Evolutionary conservation across 2,113 vertebrate genomes (phyloP).

Genomic region (Pitta sordida): DNA sequence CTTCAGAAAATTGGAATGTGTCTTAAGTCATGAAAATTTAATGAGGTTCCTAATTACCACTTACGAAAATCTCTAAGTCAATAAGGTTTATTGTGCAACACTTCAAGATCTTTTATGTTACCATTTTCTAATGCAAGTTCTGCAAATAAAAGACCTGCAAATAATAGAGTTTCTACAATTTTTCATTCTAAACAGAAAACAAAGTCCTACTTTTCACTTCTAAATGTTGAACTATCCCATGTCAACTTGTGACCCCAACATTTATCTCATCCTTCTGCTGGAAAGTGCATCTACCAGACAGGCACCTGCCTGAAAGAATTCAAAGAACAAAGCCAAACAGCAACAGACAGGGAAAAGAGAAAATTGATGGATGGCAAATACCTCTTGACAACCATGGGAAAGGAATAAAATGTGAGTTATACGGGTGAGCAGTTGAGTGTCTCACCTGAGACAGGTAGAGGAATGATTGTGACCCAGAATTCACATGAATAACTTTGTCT

Average conservation of each 20-base stretch:
- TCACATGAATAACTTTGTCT: background rate
- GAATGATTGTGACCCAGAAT: background rate
- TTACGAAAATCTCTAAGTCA: background rate
- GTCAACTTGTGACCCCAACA: background rate
- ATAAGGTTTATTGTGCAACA: background rate
- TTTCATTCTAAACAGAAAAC: background rate
- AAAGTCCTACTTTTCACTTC: background rate
- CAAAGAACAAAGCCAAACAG: background rate
- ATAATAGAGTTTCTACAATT: background rate
- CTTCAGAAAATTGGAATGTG: background rate
- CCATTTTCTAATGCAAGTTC: background rate
- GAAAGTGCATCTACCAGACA: background rate
- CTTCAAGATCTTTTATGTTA: background rate
- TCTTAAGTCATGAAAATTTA: background rate
- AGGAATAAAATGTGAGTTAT: background rate
- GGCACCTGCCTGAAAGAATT: background rate
- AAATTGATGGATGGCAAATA: background rate
- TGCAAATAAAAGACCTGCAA: background rate
- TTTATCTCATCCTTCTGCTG: background rate
- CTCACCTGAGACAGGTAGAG: background rate
- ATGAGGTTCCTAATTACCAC: background rate
- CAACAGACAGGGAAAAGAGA: background rate
- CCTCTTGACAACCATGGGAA: background rate
- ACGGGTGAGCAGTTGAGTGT: background rate
- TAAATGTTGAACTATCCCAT: background rate